Conservation (phyloP, 2,888 invertebrate genomes). For the Lithosia quadra region DNA sequence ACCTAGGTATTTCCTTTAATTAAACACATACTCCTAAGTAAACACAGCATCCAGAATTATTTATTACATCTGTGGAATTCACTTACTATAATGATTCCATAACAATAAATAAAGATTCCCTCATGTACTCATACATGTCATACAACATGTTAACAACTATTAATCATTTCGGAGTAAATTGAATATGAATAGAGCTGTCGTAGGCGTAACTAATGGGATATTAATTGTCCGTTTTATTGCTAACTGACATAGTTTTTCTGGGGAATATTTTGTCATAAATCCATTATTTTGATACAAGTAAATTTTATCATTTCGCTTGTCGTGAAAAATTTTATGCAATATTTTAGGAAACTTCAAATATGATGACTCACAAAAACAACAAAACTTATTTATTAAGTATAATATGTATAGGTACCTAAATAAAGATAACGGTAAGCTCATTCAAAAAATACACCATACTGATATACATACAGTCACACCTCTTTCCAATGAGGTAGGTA, state of each 20-base stretch:
- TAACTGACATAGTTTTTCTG: slow-evolving; percentile 17
- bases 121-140: slow-evolving; percentile 7
- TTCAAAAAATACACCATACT: too few species aligned
- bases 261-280: slow-evolving; percentile 24
- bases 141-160: slow-evolving; percentile 18
- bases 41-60: slow-evolving; percentile 3
- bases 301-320: background rate
- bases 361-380: too few species aligned
- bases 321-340: background rate
- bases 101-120: slow-evolving; percentile 14
- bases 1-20: too few species aligned
- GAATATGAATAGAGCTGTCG: slow-evolving; percentile 38
- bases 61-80: slow-evolving; percentile 11
- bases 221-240: slow-evolving; percentile 43
- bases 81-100: slow-evolving; percentile 14
- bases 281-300: slow-evolving; percentile 3
- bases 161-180: slow-evolving; percentile 39
- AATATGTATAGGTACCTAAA: too few species aligned
- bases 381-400: too few species aligned
- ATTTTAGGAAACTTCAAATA: too few species aligned
- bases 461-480: too few species aligned
- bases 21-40: background rate
- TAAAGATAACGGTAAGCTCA: too few species aligned
- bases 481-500: too few species aligned
- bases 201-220: slow-evolving; percentile 39